Evolutionary conservation across 2,888 invertebrate species (phyloP).

Genomic region (Criorhina ranunculi): DNA sequence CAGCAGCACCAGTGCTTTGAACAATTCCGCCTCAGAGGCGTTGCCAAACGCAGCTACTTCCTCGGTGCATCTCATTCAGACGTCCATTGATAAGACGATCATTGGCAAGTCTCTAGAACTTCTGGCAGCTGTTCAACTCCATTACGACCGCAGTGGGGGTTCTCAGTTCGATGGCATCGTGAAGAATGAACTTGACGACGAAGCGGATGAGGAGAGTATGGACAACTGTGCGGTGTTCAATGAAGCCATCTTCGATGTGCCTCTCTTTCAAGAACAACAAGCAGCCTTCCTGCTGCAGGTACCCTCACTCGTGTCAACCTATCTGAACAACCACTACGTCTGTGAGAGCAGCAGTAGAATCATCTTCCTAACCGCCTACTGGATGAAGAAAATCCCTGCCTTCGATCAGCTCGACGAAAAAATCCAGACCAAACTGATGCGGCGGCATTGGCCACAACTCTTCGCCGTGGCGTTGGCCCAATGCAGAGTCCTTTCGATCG

Average conservation of each 20-base stretch:
- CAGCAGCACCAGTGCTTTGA: slow-evolving; percentile 81
- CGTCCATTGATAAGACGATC: slow-evolving; percentile 87
- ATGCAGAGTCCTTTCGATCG: slow-evolving; percentile 91
- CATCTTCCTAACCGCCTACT: slow-evolving; percentile 95
- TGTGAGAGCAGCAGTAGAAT: slow-evolving; percentile 97
- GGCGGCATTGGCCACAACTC: slow-evolving; percentile 96
- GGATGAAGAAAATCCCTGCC: slow-evolving; percentile 93
- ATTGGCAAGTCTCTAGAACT: slow-evolving; percentile 91
- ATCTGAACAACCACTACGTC: slow-evolving; percentile 96
- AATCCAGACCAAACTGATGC: slow-evolving; percentile 92
- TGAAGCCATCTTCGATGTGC: slow-evolving; percentile 85
- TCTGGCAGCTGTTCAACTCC: slow-evolving; percentile 82
- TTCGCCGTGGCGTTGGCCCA: slow-evolving; percentile 96
- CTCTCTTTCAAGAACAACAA: slow-evolving; percentile 89
- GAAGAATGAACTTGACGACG: slow-evolving; percentile 63
- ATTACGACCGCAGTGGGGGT: slow-evolving; percentile 80
- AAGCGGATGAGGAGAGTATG: slow-evolving; percentile 79
- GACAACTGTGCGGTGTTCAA: slow-evolving; percentile 79
- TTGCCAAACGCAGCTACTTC: slow-evolving; percentile 84
- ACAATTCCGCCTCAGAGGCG: slow-evolving; percentile 68
- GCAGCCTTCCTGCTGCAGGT: slow-evolving; percentile 91
- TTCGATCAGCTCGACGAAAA: slow-evolving; percentile 93
- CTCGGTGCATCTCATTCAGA: slow-evolving; percentile 85
- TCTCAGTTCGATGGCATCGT: slow-evolving; percentile 70
- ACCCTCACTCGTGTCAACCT: slow-evolving; percentile 92